Evolutionary conservation across 2,888 invertebrate species (phyloP).

Genomic region (Idaea biselata): DNA sequence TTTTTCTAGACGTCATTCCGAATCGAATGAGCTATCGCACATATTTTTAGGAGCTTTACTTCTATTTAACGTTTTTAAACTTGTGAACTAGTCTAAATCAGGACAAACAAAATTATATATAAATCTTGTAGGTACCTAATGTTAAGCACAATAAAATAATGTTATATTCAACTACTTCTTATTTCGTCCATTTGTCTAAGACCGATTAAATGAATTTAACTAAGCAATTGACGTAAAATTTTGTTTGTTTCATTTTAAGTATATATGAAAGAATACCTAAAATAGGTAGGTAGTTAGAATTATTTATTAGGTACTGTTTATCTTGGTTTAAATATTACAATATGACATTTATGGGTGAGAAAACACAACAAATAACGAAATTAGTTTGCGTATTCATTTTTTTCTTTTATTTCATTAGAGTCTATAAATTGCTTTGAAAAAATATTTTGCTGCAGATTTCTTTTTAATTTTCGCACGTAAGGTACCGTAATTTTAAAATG

Average conservation of each 20-base stretch:
- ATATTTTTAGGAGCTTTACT: too few relatives aligned
- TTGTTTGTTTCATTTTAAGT: neutral
- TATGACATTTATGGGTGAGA: neutral
- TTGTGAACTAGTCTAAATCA: too few relatives aligned
- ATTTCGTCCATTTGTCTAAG: too few relatives aligned
- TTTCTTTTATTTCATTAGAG: neutral
- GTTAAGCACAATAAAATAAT: too few relatives aligned
- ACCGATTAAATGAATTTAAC: too few relatives aligned
- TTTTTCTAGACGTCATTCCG: too few relatives aligned
- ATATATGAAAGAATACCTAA: neutral
- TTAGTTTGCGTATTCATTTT: neutral
- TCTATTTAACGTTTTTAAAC: too few relatives aligned
- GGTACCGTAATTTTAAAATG: constrained; percentile 18
- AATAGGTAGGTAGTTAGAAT: neutral
- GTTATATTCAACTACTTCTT: too few relatives aligned
- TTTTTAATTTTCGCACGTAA: constrained; percentile 25
- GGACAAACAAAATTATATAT: too few relatives aligned
- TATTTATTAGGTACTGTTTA: neutral
- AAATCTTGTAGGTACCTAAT: too few relatives aligned
- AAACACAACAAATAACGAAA: neutral
- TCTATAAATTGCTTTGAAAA: neutral
- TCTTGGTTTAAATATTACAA: neutral
- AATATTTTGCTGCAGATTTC: constrained; percentile 18
- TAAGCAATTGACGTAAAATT: neutral
- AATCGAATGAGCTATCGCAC: too few relatives aligned